These are phyloP conservation scores for Tipula helvola DNA, from an alignment of 2,888 invertebrate species.

Conservation along the genomic window DNA sequence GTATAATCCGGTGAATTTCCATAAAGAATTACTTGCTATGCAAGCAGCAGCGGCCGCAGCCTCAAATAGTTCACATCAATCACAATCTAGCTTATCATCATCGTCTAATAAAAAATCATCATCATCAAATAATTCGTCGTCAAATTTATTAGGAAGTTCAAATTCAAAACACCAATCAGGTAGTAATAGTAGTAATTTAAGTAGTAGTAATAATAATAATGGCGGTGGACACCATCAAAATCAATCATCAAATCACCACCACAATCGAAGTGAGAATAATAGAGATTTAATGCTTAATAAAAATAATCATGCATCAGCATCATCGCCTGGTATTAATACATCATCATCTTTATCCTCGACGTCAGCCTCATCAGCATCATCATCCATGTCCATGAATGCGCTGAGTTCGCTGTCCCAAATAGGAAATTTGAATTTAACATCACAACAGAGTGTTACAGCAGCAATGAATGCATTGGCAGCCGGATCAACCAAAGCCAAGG, in stretches of 20 bases:
- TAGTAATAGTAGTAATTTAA: constrained; percentile 5
- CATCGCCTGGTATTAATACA: not conserved
- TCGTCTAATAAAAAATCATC: constrained; percentile 13
- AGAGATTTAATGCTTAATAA: not conserved
- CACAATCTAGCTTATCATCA: not conserved
- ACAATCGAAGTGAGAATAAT: constrained; percentile 15
- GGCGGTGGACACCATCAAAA: not conserved
- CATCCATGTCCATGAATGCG: constrained; percentile 30
- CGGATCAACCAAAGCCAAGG: constrained; percentile 28
- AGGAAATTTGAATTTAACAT: constrained; percentile 32
- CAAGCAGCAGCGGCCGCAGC: constrained; percentile 32
- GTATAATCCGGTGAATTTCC: constrained; percentile 34
- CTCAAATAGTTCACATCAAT: not conserved
- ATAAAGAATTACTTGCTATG: constrained; percentile 36
- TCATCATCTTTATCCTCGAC: constrained; percentile 16
- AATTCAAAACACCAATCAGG: constrained; percentile 10
- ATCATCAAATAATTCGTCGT: not conserved
- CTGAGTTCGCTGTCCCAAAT: constrained; percentile 34
- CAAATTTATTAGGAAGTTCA: constrained; percentile 6
- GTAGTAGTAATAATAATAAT: not conserved
- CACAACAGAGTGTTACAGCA: constrained; percentile 36
- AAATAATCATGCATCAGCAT: constrained; percentile 9
- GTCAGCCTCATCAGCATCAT: constrained; percentile 19
- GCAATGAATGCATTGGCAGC: constrained; percentile 36
- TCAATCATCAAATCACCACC: constrained; percentile 19